A percentile compares a stretch with the other conserved stretches of the same genome.
phyloP scores from a whole-genome alignment of 1,140 invertebrate species.

The Liolophura sinensis region DNA sequence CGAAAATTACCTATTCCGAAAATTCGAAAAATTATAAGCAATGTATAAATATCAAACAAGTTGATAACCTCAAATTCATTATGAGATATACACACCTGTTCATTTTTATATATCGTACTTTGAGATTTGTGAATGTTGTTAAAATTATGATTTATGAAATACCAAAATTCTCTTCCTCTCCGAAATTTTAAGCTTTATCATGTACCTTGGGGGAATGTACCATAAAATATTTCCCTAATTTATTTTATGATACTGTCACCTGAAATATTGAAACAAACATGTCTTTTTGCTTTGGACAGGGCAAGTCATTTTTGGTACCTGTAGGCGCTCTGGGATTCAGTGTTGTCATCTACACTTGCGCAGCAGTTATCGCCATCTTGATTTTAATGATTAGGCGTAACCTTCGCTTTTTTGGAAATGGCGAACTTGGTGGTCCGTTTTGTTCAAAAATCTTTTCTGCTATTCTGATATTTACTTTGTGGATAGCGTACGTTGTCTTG shows the following conservation, averaged over 20 bases:
- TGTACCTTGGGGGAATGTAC: not conserved
- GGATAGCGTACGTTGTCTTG: constrained; percentile 64
- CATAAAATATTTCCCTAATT: not conserved
- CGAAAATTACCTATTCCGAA: too few species aligned
- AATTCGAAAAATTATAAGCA: too few species aligned
- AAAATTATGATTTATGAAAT: not conserved
- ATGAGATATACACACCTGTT: not conserved
- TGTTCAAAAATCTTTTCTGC: constrained; percentile 53
- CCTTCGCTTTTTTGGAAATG: constrained; percentile 62
- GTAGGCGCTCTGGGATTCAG: constrained; percentile 65
- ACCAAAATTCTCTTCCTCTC: not conserved
- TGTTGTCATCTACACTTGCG: constrained; percentile 65
- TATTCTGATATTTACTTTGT: constrained; percentile 59
- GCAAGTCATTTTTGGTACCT: constrained; percentile 59
- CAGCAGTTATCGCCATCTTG: constrained; percentile 61
- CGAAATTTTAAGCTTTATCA: not conserved
- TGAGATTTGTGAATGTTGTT: not conserved
- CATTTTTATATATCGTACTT: not conserved
- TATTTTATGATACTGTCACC: not conserved
- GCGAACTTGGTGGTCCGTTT: constrained; percentile 66
- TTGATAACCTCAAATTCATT: too few species aligned
- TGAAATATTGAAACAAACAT: not conserved
- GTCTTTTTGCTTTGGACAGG: constrained; percentile 55
- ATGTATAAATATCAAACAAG: too few species aligned
- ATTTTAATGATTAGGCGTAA: constrained; percentile 61